These are phyloP conservation scores for Odontamblyopus rebecca DNA, from an alignment of 2,797 vertebrate species.

Conservation along the genomic window DNA sequence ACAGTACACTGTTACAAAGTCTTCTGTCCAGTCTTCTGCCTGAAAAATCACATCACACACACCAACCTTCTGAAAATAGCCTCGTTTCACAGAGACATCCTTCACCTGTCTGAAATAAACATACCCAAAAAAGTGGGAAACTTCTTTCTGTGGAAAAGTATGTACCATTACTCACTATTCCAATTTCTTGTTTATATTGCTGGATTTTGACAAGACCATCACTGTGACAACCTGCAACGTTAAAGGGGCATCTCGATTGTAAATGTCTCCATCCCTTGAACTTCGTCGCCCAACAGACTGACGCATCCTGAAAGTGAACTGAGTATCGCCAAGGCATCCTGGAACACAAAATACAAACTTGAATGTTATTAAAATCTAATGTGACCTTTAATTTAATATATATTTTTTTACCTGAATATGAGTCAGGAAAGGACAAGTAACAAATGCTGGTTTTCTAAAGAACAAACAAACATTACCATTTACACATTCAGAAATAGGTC, in stretches of 20 bases:
- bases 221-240: constrained; percentile 79
- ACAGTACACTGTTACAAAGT: background rate
- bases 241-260: constrained; percentile 79
- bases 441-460: constrained; percentile 93
- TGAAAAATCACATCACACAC: background rate
- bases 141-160: constrained; percentile 77
- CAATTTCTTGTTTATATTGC: background rate
- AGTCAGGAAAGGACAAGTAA: constrained; percentile 94
- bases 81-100: constrained; percentile 89
- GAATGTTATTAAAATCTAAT: background rate
- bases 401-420: constrained; percentile 85
- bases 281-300: constrained; percentile 81
- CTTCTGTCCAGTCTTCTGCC: background rate
- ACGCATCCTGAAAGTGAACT: constrained; percentile 93
- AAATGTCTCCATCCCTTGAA: constrained; percentile 56
- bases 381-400: background rate
- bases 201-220: background rate
- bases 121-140: constrained; percentile 88
- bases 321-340: constrained; percentile 94
- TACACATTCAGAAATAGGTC: background rate
- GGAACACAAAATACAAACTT: constrained; percentile 13
- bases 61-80: constrained; percentile 96
- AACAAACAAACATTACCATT: background rate
- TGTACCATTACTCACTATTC: background rate
- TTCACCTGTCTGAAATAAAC: constrained; percentile 96